Conservation (phyloP, 2,888 invertebrate species). For the Neoascia interrupta region DNA sequence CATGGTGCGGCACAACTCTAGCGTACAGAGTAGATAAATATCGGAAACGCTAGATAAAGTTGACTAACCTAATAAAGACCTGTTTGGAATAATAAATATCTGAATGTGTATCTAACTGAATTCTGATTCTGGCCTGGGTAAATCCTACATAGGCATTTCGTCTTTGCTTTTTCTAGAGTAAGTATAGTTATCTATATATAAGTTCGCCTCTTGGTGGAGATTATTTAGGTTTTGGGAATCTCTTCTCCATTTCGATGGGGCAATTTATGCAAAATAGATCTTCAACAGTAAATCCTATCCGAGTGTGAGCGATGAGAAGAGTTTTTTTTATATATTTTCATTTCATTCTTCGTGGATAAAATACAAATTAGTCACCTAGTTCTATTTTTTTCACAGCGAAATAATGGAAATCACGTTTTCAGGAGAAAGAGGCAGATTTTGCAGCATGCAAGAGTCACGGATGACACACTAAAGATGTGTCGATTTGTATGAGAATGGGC, state of each 20-base stretch:
- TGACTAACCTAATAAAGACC: slow-evolving; percentile 64
- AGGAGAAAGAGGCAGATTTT: not conserved
- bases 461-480: slow-evolving; percentile 15
- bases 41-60: slow-evolving; percentile 50
- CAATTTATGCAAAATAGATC: slow-evolving; percentile 47
- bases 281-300: slow-evolving; percentile 17
- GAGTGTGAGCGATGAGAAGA: slow-evolving; percentile 6
- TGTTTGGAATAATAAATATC: slow-evolving; percentile 62
- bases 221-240: slow-evolving; percentile 30
- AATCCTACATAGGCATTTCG: slow-evolving; percentile 39
- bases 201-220: not conserved
- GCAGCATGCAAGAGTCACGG: slow-evolving; percentile 3
- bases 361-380: slow-evolving; percentile 52
- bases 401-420: no score
- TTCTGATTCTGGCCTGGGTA: slow-evolving; percentile 33
- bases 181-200: slow-evolving; percentile 10
- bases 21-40: slow-evolving; percentile 23
- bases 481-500: slow-evolving; percentile 9
- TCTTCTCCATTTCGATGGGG: slow-evolving; percentile 13
- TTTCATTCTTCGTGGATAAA: slow-evolving; percentile 36
- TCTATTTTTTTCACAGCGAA: no score
- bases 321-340: no score
- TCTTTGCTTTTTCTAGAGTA: slow-evolving; percentile 11
- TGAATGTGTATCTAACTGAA: slow-evolving; percentile 47
- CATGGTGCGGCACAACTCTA: slow-evolving; percentile 3